Evolutionary conservation across 2,888 invertebrate genomes (phyloP), one percentile per base, ranked within the genome.

Genomic region (Allacma fusca): DNA sequence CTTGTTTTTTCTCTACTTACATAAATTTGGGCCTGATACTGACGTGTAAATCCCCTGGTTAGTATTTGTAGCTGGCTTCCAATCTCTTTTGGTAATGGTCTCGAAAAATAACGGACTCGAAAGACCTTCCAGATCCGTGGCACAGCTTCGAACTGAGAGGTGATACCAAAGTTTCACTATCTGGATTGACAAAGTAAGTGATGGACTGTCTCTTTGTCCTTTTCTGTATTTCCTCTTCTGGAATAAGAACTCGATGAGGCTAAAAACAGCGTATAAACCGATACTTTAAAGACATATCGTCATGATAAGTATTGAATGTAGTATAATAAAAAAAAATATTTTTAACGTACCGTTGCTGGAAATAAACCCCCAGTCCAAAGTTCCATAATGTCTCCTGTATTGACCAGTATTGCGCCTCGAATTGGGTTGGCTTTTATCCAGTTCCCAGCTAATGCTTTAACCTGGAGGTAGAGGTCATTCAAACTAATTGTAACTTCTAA

Each of bases 361-460:
- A 87, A 84, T 57, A 79, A 72, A 44, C 86, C 86, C 2, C 84
- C 78, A 1, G 87, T 86, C 87, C 86, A 87, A 69, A 85, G 79
- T 80, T 87, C 85, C 81, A 87, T 81, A 26, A 86, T 76, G 79
- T 86, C 86, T 0, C 86, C 86, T 16, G 86, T 84, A 75, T 86
- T 87, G 29, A 87, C 83, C 13, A 87, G 80, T 19, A 87, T 83
- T 1, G 86, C 84, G 19, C 82, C 85, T 1, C 84, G 84, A 23
- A 86, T 85, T 0, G 86, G 86, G 9, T 79, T 81, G 0, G 85
- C 87, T 0, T 83, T 83, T 19, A 86, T 80, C 84, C 84, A 87
- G 1, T 83, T 76, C 2, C 84, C 84, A 7, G 81, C 77, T 1
- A 80, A 64, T 9, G 81, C 79, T 74, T 79, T 80, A 7, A 86